Evolutionary conservation across 1,140 invertebrate genomes (phyloP).

Genomic region (Prorops nasuta): DNA sequence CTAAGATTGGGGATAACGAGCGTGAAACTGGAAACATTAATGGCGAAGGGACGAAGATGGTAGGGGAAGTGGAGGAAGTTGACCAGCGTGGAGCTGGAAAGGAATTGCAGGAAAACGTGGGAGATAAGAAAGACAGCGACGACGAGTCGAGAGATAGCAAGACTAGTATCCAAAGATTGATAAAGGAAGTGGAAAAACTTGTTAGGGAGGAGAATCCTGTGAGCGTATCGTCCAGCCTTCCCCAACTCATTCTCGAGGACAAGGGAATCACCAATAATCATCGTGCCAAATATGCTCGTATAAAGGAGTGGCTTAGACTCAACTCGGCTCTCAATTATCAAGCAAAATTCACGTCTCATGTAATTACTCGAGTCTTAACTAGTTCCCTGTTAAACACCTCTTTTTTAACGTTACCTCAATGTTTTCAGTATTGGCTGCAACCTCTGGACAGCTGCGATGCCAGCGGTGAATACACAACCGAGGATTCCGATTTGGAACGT

Average conservation of each 20-base stretch:
- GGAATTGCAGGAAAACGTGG: no score
- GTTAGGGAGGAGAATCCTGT: slow-evolving; percentile 58
- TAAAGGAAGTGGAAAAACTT: slow-evolving; percentile 71
- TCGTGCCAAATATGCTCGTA: slow-evolving; percentile 64
- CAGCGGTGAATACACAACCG: slow-evolving; percentile 83
- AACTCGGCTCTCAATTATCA: slow-evolving; percentile 40
- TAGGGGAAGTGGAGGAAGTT: no score
- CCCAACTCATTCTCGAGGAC: slow-evolving; percentile 57
- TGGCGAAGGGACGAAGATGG: slow-evolving; percentile 22
- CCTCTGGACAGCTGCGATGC: slow-evolving; percentile 75
- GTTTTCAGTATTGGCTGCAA: slow-evolving; percentile 29
- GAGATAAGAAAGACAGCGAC: slow-evolving; percentile 38
- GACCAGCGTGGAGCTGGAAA: no score
- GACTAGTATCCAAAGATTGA: slow-evolving; percentile 62
- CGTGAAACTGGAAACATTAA: slow-evolving; percentile 10
- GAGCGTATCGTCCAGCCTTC: slow-evolving; percentile 52
- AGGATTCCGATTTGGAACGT: slow-evolving; percentile 69
- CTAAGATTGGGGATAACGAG: slow-evolving; percentile 1
- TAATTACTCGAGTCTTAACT: slow-evolving; percentile 17
- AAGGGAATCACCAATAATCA: slow-evolving; percentile 48
- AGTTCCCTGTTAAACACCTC: neutral
- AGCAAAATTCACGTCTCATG: slow-evolving; percentile 35
- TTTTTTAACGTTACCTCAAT: neutral
- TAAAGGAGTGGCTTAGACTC: slow-evolving; percentile 68
- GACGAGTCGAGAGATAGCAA: slow-evolving; percentile 52